Evolutionary conservation across 2,888 invertebrate species (phyloP), one percentile per base, ranked within the genome.

Genomic region (Microlaimidae sp.): DNA sequence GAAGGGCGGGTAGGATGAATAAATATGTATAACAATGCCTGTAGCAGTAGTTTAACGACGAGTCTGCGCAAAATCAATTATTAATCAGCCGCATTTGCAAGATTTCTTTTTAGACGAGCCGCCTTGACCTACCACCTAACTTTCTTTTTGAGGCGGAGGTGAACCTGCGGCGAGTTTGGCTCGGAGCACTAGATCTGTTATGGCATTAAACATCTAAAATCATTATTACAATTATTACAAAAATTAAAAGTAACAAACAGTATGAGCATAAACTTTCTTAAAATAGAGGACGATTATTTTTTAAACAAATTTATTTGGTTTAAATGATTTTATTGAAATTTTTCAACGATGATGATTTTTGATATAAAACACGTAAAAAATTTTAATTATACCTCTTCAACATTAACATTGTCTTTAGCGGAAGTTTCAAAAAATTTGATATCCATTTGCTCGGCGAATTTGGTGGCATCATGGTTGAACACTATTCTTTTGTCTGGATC

Each of bases 321-420:
- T 48, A 51, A 43, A 10, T 28, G 21, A 7, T 19, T 43, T 50
- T 46, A 13, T 49, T 17, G 24, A 43, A 7, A n/a, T 17, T 3
- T 13, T 5, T 19, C 19, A n/a, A 3, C n/a, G 10, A 13, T 23
- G 10, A 45, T 13, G 19, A 28, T 21, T 50, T 50, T 25, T 49
- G 10, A 13, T 5, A 45, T 29, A 4, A 32, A 54, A 13, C 19
- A 24, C 26, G 27, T 21, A 13, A 13, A 38, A 21, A 48, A 51
- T 21, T 17, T 45, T 57, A n/a, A n/a, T n/a, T n/a, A 80, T 81
- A 92, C 93, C 77, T 95, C 92, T 77, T 95, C 95, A 54, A 97
- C 95, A 76, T 95, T 95, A 66, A 88, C 82, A 75, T 95, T 93
- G 72, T 95, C 92, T 78, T 95, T 97, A 70, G 97, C 97, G 70